phyloP scores from a whole-genome alignment of 2,888 invertebrate genomes.

The Phanerotoma sp. region DNA sequence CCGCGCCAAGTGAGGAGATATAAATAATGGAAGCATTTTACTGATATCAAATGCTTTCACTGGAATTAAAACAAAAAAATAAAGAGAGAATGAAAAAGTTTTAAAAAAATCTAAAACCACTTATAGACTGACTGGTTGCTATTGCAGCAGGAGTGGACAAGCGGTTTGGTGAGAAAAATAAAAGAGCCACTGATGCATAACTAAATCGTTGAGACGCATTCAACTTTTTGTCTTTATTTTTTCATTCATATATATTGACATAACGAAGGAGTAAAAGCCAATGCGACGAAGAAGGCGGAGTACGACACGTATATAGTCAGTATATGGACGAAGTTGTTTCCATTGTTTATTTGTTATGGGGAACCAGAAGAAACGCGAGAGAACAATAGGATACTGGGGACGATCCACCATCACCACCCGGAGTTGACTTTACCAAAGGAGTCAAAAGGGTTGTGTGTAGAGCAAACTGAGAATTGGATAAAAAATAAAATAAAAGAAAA shows the following conservation, averaged over 20 bases:
- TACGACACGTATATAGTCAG: slow-evolving; percentile 12
- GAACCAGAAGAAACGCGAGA: slow-evolving; percentile 21
- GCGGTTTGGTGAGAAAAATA: slow-evolving; percentile 20
- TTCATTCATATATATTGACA: slow-evolving; percentile 15
- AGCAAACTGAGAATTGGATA: slow-evolving; percentile 13
- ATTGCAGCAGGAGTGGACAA: slow-evolving; percentile 1
- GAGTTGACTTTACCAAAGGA: background rate
- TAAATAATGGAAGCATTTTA: slow-evolving; percentile 3
- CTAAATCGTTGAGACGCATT: slow-evolving; percentile 30
- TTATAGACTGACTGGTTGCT: slow-evolving; percentile 8
- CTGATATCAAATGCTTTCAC: background rate
- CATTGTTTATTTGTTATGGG: slow-evolving; percentile 34
- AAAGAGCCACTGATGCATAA: slow-evolving; percentile 32
- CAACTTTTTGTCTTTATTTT: slow-evolving; percentile 13
- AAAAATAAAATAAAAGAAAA: slow-evolving; percentile 15
- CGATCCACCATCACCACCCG: slow-evolving; percentile 13
- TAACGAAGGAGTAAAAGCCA: slow-evolving; percentile 20
- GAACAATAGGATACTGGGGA: slow-evolving; percentile 13
- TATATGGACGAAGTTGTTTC: slow-evolving; percentile 32
- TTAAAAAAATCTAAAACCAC: slow-evolving; percentile 1
- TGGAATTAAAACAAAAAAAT: slow-evolving; percentile 1
- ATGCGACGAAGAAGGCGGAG: background rate
- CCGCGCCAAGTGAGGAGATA: background rate
- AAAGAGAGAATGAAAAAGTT: slow-evolving; percentile 1
- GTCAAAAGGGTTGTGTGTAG: slow-evolving; percentile 13